phyloP scores from a whole-genome alignment of 2,797 vertebrate genomes.

The Cuniculus paca region DNA sequence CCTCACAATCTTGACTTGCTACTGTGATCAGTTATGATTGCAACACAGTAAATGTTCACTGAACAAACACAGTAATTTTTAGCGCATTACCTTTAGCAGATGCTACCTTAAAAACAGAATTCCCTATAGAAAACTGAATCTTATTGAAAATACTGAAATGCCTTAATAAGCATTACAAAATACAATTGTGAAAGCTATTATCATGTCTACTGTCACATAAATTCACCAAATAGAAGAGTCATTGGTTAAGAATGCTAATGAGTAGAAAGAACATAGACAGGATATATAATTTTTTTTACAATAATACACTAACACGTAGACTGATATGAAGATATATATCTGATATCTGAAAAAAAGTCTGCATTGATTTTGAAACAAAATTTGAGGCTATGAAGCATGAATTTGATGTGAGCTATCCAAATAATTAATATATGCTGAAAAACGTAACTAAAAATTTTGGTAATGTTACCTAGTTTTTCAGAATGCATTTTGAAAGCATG shows the following conservation, averaged over 20 bases:
- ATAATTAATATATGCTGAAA: background rate
- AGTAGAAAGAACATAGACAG: background rate
- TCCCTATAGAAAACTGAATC: background rate
- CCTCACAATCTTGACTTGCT: constrained; percentile 51
- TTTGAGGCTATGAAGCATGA: background rate
- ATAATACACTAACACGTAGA: background rate
- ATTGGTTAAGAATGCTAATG: background rate
- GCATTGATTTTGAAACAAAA: background rate
- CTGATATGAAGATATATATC: background rate
- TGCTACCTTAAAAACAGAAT: constrained; percentile 16
- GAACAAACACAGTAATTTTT: constrained; percentile 13
- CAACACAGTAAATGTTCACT: background rate
- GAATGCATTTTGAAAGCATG: background rate
- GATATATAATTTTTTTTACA: background rate
- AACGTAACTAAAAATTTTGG: background rate
- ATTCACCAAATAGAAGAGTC: background rate
- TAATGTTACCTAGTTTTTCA: constrained; percentile 6
- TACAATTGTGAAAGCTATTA: background rate
- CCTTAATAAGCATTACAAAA: background rate
- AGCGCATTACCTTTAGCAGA: background rate
- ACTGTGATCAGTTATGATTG: constrained; percentile 43
- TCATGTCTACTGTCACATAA: background rate
- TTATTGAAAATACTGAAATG: constrained; percentile 12
- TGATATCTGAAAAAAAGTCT: background rate
- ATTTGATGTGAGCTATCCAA: constrained; percentile 4